Base-by-base conservation (phyloP, 2,888 invertebrate genomes). In the Himalopsyche tibetana region DNA sequence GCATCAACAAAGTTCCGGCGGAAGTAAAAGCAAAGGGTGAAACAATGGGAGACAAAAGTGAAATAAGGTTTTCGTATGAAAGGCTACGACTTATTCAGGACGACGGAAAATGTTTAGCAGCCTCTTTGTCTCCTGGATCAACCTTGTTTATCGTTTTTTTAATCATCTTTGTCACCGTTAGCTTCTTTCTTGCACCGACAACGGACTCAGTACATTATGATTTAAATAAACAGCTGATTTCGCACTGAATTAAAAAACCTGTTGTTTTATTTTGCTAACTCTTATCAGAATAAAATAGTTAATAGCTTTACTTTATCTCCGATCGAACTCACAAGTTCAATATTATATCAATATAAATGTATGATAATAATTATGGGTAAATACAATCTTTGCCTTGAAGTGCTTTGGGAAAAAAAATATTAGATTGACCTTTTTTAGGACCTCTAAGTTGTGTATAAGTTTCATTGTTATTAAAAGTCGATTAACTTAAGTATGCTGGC, bases 81-180 rank as follows among this genome's bases (percentile, higher is more conserved):
- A 63, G 63, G 19, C 63, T 63, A 19, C 63, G 63, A 63, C 63
- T 63, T 63, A 63, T 63, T 63, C 63, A 28, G 19, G 63, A 63
- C 63, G 63, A 63, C 63, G 63, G 63, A 19, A 63, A 63, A 63
- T 63, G 63, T 28, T 63, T 63, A 63, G 63, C 63, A 19, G 63
- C 63, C 63, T 63, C 63, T 63, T 63, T 63, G 63, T 63, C 63
- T 63, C 63, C 6, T 4, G 19, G 63, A 63, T 28, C 19, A 63
- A 28, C 63, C 63, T 63, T 63, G 63, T 63, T 63, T 63, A 63
- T 63, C 28, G 63, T 63, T 63, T 63, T 63, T 63, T 63, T 63
- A 63, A 63, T 63, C 63, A 63, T 63, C 63, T 63, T 19, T 63
- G 63, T 19, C 28, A 63, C 19, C 15, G 19, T 63, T 63, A 19